Evolutionary conservation across 2,113 vertebrate species (phyloP), one percentile per base, ranked within the genome.

Genomic region (Phyllostomus hastatus): DNA sequence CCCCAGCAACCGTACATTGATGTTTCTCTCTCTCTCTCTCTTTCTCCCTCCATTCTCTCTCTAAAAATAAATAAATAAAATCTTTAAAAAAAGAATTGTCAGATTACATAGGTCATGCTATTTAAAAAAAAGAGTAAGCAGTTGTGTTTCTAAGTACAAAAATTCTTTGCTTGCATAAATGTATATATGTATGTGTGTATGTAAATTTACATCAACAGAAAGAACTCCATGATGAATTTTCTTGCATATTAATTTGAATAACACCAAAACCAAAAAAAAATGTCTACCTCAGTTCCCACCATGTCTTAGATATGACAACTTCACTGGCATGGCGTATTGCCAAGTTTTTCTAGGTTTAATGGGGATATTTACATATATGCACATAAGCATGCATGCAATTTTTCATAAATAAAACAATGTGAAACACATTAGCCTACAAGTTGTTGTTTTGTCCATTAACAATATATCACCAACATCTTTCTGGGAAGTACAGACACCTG

Each of bases 191-290:
- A 8, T 19, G 2, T 61, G 26, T 54, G 15, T 76, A 17, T 86
- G 0, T 64, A 3, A 84, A 16, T 94, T 76, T 81, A 69, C 24
- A 41, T 81, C 41, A 81, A 38, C 15, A 90, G 33, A 94, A 73
- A 70, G 7, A 28, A 75, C 31, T n/a, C 82, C 50, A 24, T 46
- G 57, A 86, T 35, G n/a, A 35, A 48, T 70, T 94, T 78, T 12
- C 67, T 80, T 94, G 15, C 7, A 90, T 94, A 78, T 97, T 88
- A 83, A 84, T 76, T 87, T 90, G 28, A 94, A 57, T 54, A 52
- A 43, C 67, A 59, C 7, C 66, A 10, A 92, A 76, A 83, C 69
- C 75, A 26, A 7, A 61, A 85, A 73, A 73, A 79, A 57, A 64
- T 69, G 3, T 64, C 54, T 59, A n/a, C 48, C 2, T 95, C 15